These are phyloP conservation scores for Todiramphus chloris DNA, from an alignment of 2,113 vertebrate genomes.

Conservation along the genomic window DNA sequence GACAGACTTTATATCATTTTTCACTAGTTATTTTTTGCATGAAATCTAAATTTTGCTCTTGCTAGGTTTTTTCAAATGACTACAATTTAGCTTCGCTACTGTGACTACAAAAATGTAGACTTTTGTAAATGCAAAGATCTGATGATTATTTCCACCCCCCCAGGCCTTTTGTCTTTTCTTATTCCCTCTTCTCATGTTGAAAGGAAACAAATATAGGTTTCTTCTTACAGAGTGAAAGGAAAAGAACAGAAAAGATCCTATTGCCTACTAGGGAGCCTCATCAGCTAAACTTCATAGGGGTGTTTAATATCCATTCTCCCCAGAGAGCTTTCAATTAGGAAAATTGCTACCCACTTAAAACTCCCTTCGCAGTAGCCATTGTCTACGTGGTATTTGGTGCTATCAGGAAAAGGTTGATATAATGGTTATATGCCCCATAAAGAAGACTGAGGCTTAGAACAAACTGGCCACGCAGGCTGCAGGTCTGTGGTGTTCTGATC, in stretches of 20 bases:
- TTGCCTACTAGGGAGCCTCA: not conserved
- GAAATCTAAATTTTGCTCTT: not conserved
- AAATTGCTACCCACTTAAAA: slow-evolving; percentile 8
- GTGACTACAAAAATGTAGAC: not conserved
- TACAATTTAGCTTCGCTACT: not conserved
- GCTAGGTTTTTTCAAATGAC: not conserved
- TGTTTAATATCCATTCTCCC: slow-evolving; percentile 14
- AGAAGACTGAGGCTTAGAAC: not conserved
- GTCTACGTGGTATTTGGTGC: not conserved
- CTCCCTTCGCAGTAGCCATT: not conserved
- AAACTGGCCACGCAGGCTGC: not conserved
- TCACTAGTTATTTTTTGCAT: not conserved
- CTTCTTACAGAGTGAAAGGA: not conserved
- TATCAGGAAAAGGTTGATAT: not conserved
- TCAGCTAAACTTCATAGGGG: not conserved
- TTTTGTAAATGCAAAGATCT: not conserved
- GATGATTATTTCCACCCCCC: not conserved
- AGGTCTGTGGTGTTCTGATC: not conserved
- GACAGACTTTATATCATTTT: not conserved
- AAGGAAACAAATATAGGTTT: not conserved
- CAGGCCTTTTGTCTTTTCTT: not conserved
- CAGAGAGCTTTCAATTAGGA: not conserved
- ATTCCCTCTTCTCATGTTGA: not conserved
- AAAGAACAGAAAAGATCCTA: not conserved
- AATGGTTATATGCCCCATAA: not conserved